Evolutionary conservation across 2,888 invertebrate genomes (phyloP).

Genomic region (Sphinx pinastri): DNA sequence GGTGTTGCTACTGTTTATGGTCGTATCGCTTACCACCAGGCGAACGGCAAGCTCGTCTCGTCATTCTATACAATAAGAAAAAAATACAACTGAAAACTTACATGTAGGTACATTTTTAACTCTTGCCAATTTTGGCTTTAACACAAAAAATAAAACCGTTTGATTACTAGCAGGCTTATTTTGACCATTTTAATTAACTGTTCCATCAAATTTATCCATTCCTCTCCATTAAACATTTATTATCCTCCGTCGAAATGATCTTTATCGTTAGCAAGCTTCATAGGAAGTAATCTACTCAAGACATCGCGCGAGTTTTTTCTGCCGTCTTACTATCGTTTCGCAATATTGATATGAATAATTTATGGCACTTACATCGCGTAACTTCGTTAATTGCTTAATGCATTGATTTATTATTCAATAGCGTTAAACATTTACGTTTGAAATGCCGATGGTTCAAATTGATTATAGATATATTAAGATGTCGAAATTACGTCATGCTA

Average conservation of each 20-base stretch:
- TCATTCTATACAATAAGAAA: too few species aligned
- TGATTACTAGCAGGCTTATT: too few species aligned
- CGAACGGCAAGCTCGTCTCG: too few species aligned
- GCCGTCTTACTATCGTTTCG: constrained; percentile 8
- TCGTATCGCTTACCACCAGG: too few species aligned
- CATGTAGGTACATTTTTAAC: too few species aligned
- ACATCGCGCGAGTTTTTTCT: neutral
- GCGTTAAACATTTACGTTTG: constrained; percentile 17
- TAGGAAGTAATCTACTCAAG: neutral
- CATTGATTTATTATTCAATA: constrained; percentile 22
- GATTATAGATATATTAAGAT: neutral
- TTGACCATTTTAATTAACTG: neutral
- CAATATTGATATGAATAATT: constrained; percentile 14
- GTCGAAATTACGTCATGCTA: constrained; percentile 2
- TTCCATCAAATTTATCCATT: neutral
- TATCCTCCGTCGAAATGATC: neutral
- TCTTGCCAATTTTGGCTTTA: too few species aligned
- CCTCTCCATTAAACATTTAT: neutral
- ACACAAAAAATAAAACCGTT: too few species aligned
- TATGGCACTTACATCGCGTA: constrained; percentile 21
- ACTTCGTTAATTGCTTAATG: constrained; percentile 21
- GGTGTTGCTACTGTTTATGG: too few species aligned
- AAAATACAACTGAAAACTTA: too few species aligned
- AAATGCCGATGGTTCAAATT: constrained; percentile 2
- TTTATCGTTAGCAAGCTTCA: neutral